Conservation (phyloP, 1,140 invertebrate genomes). For the Euwallacea fornicatus region DNA sequence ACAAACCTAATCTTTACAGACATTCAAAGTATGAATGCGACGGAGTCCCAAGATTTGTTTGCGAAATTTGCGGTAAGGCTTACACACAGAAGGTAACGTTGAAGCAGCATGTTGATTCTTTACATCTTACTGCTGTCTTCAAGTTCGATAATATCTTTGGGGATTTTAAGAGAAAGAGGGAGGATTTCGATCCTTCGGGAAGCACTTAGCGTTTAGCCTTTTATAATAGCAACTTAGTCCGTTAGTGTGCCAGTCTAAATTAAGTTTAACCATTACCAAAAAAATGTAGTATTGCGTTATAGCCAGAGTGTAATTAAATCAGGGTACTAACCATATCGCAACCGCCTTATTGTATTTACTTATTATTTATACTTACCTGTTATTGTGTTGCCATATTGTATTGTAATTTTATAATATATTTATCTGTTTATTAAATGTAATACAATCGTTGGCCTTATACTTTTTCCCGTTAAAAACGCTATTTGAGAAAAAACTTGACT, state of each 20-base stretch:
- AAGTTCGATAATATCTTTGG: conserved; percentile 37
- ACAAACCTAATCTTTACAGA: conserved; percentile 60
- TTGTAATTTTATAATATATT: background rate
- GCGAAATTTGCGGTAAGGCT: conserved; percentile 51
- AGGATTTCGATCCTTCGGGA: background rate
- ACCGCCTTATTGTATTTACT: no score
- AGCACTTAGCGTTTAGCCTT: no score
- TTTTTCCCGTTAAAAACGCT: no score
- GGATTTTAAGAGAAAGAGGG: conserved; percentile 13
- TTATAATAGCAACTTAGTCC: no score
- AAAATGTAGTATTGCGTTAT: no score
- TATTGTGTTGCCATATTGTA: conserved; percentile 1
- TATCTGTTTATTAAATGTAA: no score
- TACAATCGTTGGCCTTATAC: no score
- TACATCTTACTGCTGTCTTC: conserved; percentile 39
- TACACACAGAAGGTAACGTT: conserved; percentile 46
- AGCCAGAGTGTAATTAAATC: no score
- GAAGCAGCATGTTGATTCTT: conserved; percentile 41
- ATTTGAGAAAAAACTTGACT: no score
- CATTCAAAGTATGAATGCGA: conserved; percentile 68
- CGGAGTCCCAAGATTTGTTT: conserved; percentile 43
- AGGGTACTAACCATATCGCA: no score
- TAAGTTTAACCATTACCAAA: no score
- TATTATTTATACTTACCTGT: background rate
- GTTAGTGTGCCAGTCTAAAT: no score